Evolutionary conservation across 2,888 invertebrate species (phyloP), one percentile per base, ranked within the genome.

Genomic region (Cordilura impudica): DNA sequence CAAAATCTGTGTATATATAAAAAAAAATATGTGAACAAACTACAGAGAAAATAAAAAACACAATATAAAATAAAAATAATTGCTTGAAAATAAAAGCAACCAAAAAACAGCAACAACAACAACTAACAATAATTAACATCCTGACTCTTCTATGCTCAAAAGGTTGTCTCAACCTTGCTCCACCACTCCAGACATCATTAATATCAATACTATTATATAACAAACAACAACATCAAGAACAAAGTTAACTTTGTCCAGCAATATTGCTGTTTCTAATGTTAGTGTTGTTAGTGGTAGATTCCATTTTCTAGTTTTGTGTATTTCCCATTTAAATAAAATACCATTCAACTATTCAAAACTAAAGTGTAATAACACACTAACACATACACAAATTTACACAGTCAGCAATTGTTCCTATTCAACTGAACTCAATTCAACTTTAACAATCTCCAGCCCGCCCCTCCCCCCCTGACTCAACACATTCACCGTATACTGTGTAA

Each of bases 101-200:
- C 58, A 45, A 23, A 16, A 72, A 51, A 26, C 18, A 31, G 23
- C 26, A 66, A 63, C 10, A 53, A 47, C 8, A 31, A 58, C 35
- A 71, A 47, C 18, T 47, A 31, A 39, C 60, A 8, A 53, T 53
- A 71, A 67, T 78, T 61, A 67, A 67, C 47, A 71, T 66, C 35
- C 60, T 26, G 16, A 58, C 18, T 63, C n/a, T 18, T 14, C n/a
- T 39, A 39, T 39, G 35, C n/a, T 39, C n/a, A 39, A 63, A 18
- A 23, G 39, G 12, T 49, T 63, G 69, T 51, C 26, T 26, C n/a
- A 53, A 43, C 26, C 35, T 39, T 23, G 10, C 31, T 29, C 53
- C 45, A 43, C n/a, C 18, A 18, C 53, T 43, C 4, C 16, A 12
- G 39, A 26, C 31, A 23, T 7, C 23, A 4, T 43, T 35, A 16